Conservation (phyloP, 2,113 vertebrate species). For the Mobula birostris region DNA sequence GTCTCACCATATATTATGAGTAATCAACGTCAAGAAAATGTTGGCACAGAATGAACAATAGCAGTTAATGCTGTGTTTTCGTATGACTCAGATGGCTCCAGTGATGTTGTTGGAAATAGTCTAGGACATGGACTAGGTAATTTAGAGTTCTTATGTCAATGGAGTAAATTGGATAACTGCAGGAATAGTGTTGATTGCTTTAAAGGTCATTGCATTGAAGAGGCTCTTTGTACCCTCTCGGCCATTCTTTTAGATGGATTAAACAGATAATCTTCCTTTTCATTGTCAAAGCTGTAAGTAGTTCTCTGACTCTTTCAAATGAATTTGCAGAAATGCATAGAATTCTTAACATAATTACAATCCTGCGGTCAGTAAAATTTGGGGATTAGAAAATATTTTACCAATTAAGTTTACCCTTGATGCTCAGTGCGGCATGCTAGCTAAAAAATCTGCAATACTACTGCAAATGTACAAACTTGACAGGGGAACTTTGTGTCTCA, state of each 20-base stretch:
- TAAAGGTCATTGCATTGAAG: background rate
- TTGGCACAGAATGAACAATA: background rate
- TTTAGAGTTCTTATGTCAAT: constrained; percentile 29
- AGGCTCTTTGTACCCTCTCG: background rate
- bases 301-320: background rate
- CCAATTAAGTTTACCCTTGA: background rate
- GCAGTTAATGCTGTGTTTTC: background rate
- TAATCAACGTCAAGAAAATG: background rate
- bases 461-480: background rate
- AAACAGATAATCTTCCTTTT: background rate
- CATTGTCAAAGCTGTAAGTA: background rate
- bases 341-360: background rate
- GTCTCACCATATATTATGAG: background rate
- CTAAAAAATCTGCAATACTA: background rate
- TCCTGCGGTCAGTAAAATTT: background rate
- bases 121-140: background rate
- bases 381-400: background rate
- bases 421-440: background rate
- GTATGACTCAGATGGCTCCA: constrained; percentile 6
- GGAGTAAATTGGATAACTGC: constrained; percentile 15
- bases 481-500: background rate
- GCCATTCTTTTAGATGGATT: background rate
- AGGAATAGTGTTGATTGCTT: background rate
- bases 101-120: background rate
- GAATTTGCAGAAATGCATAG: background rate